These are phyloP conservation scores for Diarsia brunnea DNA, from an alignment of 2,888 invertebrate species.

Conservation along the genomic window DNA sequence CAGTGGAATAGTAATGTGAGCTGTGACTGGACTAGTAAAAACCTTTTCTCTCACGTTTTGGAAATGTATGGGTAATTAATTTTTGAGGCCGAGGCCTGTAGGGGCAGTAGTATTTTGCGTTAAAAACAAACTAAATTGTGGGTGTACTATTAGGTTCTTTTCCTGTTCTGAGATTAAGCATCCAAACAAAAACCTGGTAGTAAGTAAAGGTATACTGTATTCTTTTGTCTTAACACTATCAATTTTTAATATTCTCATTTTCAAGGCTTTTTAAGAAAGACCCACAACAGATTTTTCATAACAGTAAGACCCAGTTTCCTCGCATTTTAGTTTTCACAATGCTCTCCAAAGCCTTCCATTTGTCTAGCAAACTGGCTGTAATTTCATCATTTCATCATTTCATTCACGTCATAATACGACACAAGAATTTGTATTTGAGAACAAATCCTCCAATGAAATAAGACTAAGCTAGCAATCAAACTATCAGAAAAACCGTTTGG, in stretches of 20 bases:
- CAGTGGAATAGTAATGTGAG: constrained; percentile 20
- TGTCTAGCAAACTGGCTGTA: background rate
- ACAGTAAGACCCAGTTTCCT: background rate
- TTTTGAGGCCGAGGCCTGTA: background rate
- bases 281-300: background rate
- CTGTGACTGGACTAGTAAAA: constrained; percentile 20
- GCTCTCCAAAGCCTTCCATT: background rate
- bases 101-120: background rate
- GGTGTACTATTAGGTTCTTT: no score
- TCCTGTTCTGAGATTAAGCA: no score
- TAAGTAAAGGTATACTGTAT: no score
- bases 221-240: background rate
- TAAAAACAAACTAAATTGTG: background rate
- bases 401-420: background rate
- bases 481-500: constrained; percentile 11
- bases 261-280: background rate
- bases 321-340: background rate
- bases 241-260: background rate
- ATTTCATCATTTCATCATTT: no score
- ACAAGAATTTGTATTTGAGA: constrained; percentile 4
- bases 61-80: background rate
- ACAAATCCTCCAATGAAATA: background rate
- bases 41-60: constrained; percentile 9
- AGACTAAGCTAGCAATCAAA: constrained; percentile 10
- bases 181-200: no score